phyloP scores from a whole-genome alignment of 2,888 invertebrate species.

The Leucoptera coffeella region DNA sequence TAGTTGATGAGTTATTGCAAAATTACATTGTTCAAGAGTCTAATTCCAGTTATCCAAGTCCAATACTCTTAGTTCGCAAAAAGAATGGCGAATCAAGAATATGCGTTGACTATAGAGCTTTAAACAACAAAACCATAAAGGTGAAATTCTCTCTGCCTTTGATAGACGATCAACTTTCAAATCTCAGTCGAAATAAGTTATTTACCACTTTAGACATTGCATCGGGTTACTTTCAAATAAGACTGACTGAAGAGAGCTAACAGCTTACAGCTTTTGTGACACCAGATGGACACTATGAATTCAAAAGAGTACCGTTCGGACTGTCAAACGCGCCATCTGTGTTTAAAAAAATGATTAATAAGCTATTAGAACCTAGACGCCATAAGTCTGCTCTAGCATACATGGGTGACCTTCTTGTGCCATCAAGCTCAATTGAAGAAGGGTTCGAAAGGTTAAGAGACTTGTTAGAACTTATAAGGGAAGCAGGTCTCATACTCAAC shows the following conservation, averaged over 20 bases:
- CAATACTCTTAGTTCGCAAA: constrained; percentile 9
- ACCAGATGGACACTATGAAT: constrained; percentile 11
- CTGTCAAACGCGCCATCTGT: constrained; percentile 6
- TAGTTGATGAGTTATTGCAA: constrained; percentile 7
- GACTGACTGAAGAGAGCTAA: background rate
- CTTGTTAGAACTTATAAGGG: constrained; percentile 11
- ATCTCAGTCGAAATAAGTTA: background rate
- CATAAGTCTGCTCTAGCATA: constrained; percentile 4
- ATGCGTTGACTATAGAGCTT: constrained; percentile 9
- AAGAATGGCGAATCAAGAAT: constrained; percentile 8
- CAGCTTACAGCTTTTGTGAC: constrained; percentile 7
- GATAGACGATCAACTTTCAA: constrained; percentile 5
- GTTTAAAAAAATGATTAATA: constrained; percentile 4
- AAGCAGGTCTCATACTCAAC: constrained; percentile 8
- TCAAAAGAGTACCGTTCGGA: constrained; percentile 9
- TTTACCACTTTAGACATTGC: constrained; percentile 1
- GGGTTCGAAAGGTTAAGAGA: constrained; percentile 3
- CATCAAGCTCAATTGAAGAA: constrained; percentile 3
- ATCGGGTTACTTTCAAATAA: constrained; percentile 1
- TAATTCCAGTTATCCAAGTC: constrained; percentile 8
- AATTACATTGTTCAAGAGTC: constrained; percentile 9
- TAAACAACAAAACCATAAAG: constrained; percentile 9
- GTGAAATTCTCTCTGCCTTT: constrained; percentile 3
- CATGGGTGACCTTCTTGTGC: constrained; percentile 6
- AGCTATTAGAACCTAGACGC: constrained; percentile 2